phyloP scores from a whole-genome alignment of 2,113 vertebrate genomes.

The Catharus bicknelli region DNA sequence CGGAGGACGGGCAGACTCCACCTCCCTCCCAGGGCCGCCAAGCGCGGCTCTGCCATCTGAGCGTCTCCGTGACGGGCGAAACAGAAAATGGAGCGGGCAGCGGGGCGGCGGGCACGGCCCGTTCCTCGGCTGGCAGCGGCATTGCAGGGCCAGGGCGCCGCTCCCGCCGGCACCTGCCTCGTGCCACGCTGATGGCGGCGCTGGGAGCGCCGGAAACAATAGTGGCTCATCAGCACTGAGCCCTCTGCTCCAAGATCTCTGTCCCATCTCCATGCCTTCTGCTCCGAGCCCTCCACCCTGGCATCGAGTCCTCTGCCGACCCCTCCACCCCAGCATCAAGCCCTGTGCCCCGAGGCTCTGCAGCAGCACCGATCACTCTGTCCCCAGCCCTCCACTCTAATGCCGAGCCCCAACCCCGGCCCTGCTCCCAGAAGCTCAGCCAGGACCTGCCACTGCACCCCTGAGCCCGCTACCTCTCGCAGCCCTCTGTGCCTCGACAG shows the following conservation, averaged over 20 bases:
- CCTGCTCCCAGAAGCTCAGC: not conserved
- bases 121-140: not conserved
- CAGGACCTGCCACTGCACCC: not conserved
- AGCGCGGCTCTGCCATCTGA: constrained; percentile 48
- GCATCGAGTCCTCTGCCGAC: not conserved
- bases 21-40: constrained; percentile 36
- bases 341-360: not conserved
- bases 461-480: rapidly evolving
- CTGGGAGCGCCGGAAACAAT: constrained; percentile 1
- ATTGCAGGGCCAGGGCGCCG: rapidly evolving
- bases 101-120: not conserved
- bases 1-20: constrained; percentile 56
- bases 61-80: constrained; percentile 8
- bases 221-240: not conserved
- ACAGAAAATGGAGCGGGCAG: constrained; percentile 64
- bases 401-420: no score
- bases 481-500: not conserved
- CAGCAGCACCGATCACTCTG: not conserved
- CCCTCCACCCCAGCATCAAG: not conserved
- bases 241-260: not conserved
- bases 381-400: no score
- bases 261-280: no score
- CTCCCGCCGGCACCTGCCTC: not conserved
- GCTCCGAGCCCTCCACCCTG: not conserved
- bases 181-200: not conserved